Conservation (phyloP, 2,113 vertebrate species). For the Semnornis frantzii region DNA sequence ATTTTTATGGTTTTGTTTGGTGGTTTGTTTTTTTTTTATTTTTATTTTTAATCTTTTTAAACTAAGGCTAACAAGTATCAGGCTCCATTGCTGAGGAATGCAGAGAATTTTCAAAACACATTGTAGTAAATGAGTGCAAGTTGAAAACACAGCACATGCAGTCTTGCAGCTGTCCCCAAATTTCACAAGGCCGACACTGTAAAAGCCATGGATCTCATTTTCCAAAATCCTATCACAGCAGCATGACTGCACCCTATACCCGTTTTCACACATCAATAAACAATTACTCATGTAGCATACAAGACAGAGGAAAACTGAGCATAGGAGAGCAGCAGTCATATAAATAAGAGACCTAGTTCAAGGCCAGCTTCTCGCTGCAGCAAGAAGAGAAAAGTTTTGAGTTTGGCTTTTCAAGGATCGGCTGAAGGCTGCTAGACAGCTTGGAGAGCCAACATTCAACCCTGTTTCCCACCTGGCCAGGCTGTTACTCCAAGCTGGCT, state of each 20-base stretch:
- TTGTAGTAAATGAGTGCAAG: not conserved
- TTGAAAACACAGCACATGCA: not conserved
- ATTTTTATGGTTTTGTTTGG: too few species aligned
- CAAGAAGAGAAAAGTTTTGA: not conserved
- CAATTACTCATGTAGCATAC: accelerated
- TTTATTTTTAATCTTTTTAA: not conserved
- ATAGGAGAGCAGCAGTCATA: not conserved
- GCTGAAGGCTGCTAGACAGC: not conserved
- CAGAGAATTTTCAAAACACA: not conserved
- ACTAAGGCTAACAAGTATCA: not conserved
- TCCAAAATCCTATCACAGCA: not conserved
- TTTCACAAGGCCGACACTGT: not conserved
- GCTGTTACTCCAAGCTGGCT: not conserved
- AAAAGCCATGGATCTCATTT: not conserved
- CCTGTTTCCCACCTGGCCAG: not conserved
- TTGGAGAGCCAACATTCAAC: not conserved
- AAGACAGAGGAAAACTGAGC: not conserved
- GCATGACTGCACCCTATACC: not conserved
- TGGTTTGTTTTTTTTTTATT: not conserved
- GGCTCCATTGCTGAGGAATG: not conserved
- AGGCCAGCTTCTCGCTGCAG: not conserved
- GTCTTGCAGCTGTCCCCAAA: not conserved
- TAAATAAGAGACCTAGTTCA: not conserved
- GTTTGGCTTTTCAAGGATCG: not conserved
- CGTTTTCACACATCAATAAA: not conserved